These are phyloP conservation scores for Gastracanthus pulcherrimus DNA, from an alignment of 2,888 invertebrate species.

Conservation along the genomic window DNA sequence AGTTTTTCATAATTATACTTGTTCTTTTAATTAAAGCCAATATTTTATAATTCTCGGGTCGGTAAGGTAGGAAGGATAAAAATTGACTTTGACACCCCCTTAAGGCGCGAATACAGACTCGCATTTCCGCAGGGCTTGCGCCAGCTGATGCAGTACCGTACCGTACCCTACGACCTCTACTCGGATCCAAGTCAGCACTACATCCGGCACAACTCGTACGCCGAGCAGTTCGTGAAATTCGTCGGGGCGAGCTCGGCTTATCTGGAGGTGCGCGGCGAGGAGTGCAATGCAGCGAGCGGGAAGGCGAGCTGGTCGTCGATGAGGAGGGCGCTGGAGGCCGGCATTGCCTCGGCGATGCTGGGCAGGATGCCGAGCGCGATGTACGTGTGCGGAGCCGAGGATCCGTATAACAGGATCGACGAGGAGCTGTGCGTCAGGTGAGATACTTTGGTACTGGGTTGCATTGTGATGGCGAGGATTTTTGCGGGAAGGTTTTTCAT, in stretches of 20 bases:
- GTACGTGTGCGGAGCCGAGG: slow-evolving; percentile 61
- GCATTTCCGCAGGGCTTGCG: slow-evolving; percentile 49
- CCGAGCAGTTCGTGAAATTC: background rate
- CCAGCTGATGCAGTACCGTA: slow-evolving; percentile 57
- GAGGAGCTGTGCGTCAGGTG: slow-evolving; percentile 65
- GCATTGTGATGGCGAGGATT: too few relatives aligned
- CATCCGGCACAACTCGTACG: slow-evolving; percentile 10
- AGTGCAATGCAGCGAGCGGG: background rate
- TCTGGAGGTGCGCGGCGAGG: slow-evolving; percentile 2
- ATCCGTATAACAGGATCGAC: slow-evolving; percentile 13
- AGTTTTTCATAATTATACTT: too few relatives aligned
- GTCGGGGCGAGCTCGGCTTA: background rate
- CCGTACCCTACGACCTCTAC: slow-evolving; percentile 58
- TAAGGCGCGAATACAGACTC: background rate
- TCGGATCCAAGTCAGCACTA: background rate
- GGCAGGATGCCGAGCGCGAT: slow-evolving; percentile 63
- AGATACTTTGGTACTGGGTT: too few relatives aligned
- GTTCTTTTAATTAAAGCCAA: too few relatives aligned
- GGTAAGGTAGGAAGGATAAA: too few relatives aligned
- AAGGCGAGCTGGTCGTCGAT: background rate
- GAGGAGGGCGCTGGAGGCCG: background rate
- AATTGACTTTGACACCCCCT: too few relatives aligned
- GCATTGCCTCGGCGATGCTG: slow-evolving; percentile 59
- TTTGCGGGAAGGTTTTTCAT: too few relatives aligned
- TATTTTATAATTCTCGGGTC: too few relatives aligned